These are phyloP conservation scores for Coleophora flavipennella DNA, from an alignment of 2,888 invertebrate genomes.

Conservation along the genomic window DNA sequence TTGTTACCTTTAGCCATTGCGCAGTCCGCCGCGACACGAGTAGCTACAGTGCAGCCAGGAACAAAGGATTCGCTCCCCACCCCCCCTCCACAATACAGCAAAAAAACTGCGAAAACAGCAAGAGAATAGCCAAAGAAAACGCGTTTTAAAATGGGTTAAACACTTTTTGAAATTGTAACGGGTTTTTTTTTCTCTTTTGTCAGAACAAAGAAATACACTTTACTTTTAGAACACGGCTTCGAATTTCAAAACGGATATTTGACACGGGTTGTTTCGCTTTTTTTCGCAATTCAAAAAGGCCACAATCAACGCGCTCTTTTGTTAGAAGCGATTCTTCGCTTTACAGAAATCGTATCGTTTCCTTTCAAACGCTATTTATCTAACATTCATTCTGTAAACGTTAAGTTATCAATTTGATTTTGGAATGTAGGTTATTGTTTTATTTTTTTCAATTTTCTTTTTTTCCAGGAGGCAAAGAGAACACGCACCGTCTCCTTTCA, in stretches of 20 bases:
- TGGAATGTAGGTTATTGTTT: slow-evolving; percentile 10
- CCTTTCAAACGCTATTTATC: slow-evolving; percentile 14
- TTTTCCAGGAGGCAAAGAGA: slow-evolving; percentile 21
- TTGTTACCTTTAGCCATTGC: slow-evolving; percentile 35
- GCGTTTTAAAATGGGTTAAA: background rate
- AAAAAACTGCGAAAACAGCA: slow-evolving; percentile 10
- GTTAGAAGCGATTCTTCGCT: slow-evolving; percentile 27
- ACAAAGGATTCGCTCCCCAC: slow-evolving; percentile 31
- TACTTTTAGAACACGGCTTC: slow-evolving; percentile 8
- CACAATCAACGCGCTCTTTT: slow-evolving; percentile 38
- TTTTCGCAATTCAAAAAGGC: slow-evolving; percentile 29
- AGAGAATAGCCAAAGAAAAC: background rate
- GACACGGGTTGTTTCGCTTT: slow-evolving; percentile 12
- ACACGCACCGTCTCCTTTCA: slow-evolving; percentile 34
- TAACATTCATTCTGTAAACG: slow-evolving; percentile 14
- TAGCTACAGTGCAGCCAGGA: slow-evolving; percentile 31
- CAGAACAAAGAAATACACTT: slow-evolving; percentile 1
- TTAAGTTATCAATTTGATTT: slow-evolving; percentile 13
- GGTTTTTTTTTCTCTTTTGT: background rate
- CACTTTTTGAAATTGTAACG: too few species aligned
- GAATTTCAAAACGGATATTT: slow-evolving; percentile 12
- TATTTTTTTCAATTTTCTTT: slow-evolving; percentile 25
- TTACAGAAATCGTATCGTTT: slow-evolving; percentile 13
- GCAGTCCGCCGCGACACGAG: slow-evolving; percentile 16
- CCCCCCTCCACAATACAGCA: slow-evolving; percentile 6